Percentiles rank a stretch among this genome's conserved stretches.
phyloP scores from a whole-genome alignment of 2,113 vertebrate genomes.

The Macquaria ambigua region DNA sequence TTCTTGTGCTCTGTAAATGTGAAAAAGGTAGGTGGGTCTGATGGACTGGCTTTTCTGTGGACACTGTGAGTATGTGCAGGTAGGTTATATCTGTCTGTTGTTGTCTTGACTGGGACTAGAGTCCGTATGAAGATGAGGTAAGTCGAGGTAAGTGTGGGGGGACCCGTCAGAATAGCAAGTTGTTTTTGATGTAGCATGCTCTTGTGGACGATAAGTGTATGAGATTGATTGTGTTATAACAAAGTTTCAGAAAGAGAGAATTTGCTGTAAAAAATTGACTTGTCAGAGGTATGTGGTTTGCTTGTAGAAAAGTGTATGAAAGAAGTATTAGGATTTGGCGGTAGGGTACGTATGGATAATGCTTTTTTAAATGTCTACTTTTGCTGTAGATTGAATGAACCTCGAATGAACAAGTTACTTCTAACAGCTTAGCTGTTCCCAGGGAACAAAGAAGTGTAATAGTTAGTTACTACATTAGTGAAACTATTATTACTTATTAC shows the following conservation, averaged over 20 bases:
- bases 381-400: neutral
- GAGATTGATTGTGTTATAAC: neutral
- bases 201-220: neutral
- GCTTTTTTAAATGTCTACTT: neutral
- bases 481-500: too few species aligned
- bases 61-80: constrained; percentile 83
- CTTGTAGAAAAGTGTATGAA: neutral
- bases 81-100: constrained; percentile 84
- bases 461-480: neutral
- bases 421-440: neutral
- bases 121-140: constrained; percentile 69
- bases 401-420: neutral
- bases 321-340: neutral
- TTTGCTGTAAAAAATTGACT: neutral
- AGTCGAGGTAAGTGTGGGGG: constrained; percentile 81
- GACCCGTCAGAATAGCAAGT: constrained; percentile 56
- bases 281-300: neutral
- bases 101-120: constrained; percentile 70
- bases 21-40: constrained; percentile 84
- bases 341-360: neutral
- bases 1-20: constrained; percentile 50
- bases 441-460: neutral
- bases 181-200: neutral
- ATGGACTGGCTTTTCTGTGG: constrained; percentile 52
- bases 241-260: neutral